Conservation (phyloP, 37 sponge, comb jelly and placozoan genomes). For the Agelas oroides region DNA sequence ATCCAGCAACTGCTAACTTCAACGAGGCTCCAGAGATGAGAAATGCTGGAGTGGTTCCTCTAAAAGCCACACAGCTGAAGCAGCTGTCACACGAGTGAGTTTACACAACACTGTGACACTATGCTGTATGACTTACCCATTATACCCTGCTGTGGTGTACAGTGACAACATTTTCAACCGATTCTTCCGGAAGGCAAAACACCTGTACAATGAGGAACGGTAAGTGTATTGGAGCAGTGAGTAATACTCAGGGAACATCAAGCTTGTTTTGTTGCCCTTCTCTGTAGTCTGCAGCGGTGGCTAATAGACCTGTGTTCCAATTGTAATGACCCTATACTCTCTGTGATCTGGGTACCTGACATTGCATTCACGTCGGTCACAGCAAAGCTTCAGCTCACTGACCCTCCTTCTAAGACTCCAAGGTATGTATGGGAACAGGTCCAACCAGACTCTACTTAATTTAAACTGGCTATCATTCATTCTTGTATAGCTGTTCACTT, state of each 20-base stretch:
- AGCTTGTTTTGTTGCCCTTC: not conserved
- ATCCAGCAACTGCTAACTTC: slow-evolving; percentile 43
- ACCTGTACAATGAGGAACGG: slow-evolving; percentile 56
- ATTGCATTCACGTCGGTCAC: slow-evolving; percentile 21
- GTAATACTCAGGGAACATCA: no score
- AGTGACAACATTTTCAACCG: slow-evolving; percentile 42
- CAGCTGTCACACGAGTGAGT: slow-evolving; percentile 27
- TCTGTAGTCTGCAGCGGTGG: slow-evolving; percentile 56
- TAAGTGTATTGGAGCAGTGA: not conserved
- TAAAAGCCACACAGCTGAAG: slow-evolving; percentile 45
- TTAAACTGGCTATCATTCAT: not conserved
- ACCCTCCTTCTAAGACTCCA: not conserved
- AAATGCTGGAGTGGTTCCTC: slow-evolving; percentile 54
- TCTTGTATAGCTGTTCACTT: slow-evolving; percentile 11
- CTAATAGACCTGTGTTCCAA: slow-evolving; percentile 21
- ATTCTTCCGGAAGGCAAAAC: slow-evolving; percentile 57
- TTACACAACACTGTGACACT: not conserved
- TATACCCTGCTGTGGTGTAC: not conserved
- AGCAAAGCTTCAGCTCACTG: slow-evolving; percentile 18
- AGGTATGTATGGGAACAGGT: not conserved
- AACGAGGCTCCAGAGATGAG: slow-evolving; percentile 33
- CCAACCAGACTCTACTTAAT: no score
- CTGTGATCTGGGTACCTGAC: slow-evolving; percentile 40
- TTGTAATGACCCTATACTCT: slow-evolving; percentile 49
- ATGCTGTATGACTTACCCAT: not conserved